Evolutionary conservation across 2,888 invertebrate species (phyloP).

Genomic region (Cantharis flavilabris): DNA sequence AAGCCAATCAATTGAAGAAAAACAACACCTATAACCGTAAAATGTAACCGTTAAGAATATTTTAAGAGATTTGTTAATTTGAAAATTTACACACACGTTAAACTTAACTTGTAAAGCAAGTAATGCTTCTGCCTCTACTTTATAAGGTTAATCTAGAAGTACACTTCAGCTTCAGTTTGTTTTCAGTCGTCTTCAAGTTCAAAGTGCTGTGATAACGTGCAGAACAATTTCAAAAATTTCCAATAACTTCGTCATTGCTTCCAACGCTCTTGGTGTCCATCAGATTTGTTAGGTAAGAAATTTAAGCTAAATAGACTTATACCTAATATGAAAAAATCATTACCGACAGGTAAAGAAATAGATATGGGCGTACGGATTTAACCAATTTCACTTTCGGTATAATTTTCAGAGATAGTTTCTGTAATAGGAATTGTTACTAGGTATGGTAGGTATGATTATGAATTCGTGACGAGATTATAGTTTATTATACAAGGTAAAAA

Average conservation of each 20-base stretch:
- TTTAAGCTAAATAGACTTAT: neutral
- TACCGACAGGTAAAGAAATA: neutral
- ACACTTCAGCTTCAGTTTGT: conserved; percentile 13
- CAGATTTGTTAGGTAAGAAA: neutral
- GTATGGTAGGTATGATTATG: neutral
- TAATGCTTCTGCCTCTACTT: neutral
- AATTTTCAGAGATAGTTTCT: neutral
- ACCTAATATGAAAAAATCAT: neutral
- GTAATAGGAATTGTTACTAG: neutral
- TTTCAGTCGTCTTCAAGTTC: conserved; percentile 17
- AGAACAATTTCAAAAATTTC: neutral
- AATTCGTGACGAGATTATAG: neutral
- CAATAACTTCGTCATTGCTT: neutral
- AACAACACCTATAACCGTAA: conserved; percentile 26
- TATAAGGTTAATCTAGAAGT: conserved; percentile 14
- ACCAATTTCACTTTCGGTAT: neutral
- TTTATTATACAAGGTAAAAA: neutral
- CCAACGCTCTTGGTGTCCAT: neutral
- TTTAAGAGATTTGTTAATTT: conserved; percentile 30
- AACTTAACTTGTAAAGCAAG: conserved; percentile 33
- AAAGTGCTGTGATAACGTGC: conserved; percentile 7
- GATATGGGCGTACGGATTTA: neutral
- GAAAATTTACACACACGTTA: conserved; percentile 43
- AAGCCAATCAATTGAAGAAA: neutral
- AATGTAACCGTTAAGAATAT: conserved; percentile 30